phyloP scores from a whole-genome alignment of 37 sponge, comb jelly and placozoan genomes.

The Theonella swinhoei region DNA sequence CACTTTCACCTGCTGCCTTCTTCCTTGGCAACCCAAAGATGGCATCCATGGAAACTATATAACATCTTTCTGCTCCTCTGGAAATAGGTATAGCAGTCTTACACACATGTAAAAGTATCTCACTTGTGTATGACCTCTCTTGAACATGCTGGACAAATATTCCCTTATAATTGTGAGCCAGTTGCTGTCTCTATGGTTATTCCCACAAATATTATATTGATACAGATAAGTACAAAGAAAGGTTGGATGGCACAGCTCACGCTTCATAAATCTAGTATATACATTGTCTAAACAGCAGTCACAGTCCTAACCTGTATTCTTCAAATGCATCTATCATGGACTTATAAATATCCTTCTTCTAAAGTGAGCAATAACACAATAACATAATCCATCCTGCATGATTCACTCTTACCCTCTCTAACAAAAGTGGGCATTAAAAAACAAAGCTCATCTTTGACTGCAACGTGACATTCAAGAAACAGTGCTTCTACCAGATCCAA shows the following conservation, averaged over 20 bases:
- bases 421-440: background rate
- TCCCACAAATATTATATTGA: too few relatives aligned
- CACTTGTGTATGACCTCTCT: too few relatives aligned
- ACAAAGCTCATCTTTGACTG: background rate
- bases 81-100: too few relatives aligned
- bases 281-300: background rate
- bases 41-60: conserved; percentile 34
- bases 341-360: background rate
- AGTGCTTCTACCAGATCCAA: conserved; percentile 1
- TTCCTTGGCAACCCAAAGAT: conserved; percentile 36
- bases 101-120: too few relatives aligned
- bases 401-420: background rate
- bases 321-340: conserved; percentile 14
- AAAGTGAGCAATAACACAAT: background rate
- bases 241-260: conserved; percentile 1
- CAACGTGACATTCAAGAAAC: background rate
- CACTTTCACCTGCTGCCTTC: conserved; percentile 12
- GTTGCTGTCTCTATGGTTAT: conserved; percentile 3
- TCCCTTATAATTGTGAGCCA: conserved; percentile 26
- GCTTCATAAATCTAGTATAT: conserved; percentile 12
- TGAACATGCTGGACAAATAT: conserved; percentile 38
- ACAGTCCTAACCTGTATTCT: background rate
- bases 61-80: too few relatives aligned
- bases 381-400: background rate
- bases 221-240: too few relatives aligned